phyloP scores from a whole-genome alignment of 2,888 invertebrate genomes.

The Chironomus riparius region DNA sequence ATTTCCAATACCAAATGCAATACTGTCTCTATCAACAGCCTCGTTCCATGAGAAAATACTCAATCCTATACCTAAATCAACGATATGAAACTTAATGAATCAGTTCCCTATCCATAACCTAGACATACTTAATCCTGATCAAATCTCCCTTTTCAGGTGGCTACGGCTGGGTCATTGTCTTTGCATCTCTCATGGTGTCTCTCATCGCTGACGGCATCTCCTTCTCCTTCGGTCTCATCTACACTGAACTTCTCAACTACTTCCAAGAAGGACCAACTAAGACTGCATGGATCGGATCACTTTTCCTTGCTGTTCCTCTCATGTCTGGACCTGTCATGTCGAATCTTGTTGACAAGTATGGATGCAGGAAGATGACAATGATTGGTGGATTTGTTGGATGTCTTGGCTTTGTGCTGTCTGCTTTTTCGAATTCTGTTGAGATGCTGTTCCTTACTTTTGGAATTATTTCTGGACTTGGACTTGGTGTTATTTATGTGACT shows the following conservation, averaged over 20 bases:
- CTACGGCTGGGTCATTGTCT: constrained; percentile 55
- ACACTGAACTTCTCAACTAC: constrained; percentile 70
- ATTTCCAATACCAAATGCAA: too few species aligned
- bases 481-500: constrained; percentile 78
- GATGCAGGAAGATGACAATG: constrained; percentile 70
- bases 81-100: too few species aligned
- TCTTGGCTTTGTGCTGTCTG: constrained; percentile 66
- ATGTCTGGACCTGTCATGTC: constrained; percentile 76
- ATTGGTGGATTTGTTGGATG: constrained; percentile 63
- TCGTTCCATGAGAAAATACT: too few species aligned
- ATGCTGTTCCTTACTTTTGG: constrained; percentile 79
- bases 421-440: constrained; percentile 60
- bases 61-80: too few species aligned
- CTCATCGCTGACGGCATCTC: constrained; percentile 89
- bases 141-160: too few species aligned
- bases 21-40: too few species aligned
- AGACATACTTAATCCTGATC: too few species aligned
- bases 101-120: too few species aligned
- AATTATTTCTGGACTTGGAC: constrained; percentile 70
- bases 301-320: constrained; percentile 83
- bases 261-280: constrained; percentile 74
- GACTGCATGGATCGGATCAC: constrained; percentile 82
- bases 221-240: constrained; percentile 85
- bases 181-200: constrained; percentile 75
- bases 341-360: constrained; percentile 74